Percentiles rank a stretch among this genome's conserved stretches.
phyloP scores from a whole-genome alignment of 2,797 vertebrate genomes.

The Vipera ursinii region DNA sequence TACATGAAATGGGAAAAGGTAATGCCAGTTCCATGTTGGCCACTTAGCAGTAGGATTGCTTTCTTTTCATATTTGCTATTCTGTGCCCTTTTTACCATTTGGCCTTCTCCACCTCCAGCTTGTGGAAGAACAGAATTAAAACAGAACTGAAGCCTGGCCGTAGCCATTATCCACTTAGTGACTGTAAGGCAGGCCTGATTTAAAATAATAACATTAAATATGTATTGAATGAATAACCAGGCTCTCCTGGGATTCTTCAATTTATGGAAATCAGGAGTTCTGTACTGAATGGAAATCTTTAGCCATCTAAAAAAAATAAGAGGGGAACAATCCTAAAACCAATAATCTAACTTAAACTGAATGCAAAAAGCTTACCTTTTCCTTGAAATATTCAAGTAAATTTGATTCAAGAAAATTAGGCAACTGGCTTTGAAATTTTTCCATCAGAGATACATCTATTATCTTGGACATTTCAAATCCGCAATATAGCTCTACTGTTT shows the following conservation, averaged over 20 bases:
- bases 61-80: neutral
- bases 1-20: neutral
- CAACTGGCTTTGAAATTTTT: slow-evolving; percentile 41
- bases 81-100: neutral
- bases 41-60: neutral
- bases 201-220: slow-evolving; percentile 40
- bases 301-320: slow-evolving; percentile 53
- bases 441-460: slow-evolving; percentile 33
- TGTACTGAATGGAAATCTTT: slow-evolving; percentile 31
- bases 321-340: slow-evolving; percentile 31
- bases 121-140: neutral
- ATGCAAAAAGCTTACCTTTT: neutral
- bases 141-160: neutral
- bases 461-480: neutral
- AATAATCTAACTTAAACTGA: slow-evolving; percentile 30
- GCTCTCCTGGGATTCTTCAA: neutral
- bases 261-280: neutral
- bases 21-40: neutral
- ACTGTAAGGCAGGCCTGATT: slow-evolving; percentile 34
- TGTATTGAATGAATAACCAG: neutral
- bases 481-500: neutral
- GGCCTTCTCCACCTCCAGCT: neutral
- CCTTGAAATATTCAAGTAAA: neutral
- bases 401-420: slow-evolving; percentile 47
- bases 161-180: neutral